Conservation (phyloP, 2,113 vertebrate genomes). For the Piaya cayana region DNA sequence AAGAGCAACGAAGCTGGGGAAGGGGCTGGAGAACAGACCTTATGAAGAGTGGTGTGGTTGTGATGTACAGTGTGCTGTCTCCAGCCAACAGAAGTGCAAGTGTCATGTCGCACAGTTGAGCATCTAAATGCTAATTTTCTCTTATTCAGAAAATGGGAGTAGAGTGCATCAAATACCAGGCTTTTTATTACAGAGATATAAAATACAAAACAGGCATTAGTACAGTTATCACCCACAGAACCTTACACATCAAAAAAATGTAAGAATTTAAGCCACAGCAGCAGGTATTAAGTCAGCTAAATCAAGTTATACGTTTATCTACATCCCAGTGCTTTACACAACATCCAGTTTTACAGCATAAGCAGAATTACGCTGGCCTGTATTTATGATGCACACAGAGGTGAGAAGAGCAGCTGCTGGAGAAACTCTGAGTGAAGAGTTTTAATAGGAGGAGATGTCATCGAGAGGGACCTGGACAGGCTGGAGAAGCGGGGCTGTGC, state of each 20-base stretch:
- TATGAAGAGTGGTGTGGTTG: too few species aligned
- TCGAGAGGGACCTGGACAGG: too few species aligned
- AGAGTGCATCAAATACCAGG: not conserved
- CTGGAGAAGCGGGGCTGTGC: too few species aligned
- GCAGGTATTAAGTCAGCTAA: not conserved
- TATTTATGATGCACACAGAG: not conserved
- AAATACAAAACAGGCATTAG: not conserved
- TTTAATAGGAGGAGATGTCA: too few species aligned
- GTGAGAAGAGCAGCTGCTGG: not conserved
- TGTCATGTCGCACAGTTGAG: not conserved
- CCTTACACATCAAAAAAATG: fast-evolving
- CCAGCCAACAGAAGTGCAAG: not conserved
- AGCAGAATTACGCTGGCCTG: not conserved
- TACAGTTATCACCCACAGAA: not conserved
- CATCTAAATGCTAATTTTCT: not conserved
- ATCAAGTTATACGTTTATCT: not conserved
- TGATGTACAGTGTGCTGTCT: too few species aligned
- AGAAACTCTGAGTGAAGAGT: not conserved
- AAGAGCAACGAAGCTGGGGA: too few species aligned
- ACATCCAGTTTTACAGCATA: not conserved
- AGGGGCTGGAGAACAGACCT: too few species aligned
- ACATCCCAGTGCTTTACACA: not conserved
- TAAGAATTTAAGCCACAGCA: not conserved
- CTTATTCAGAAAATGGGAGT: not conserved
- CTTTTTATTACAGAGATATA: not conserved